Conservation (phyloP, 2,113 vertebrate genomes). For the Orycteropus afer region DNA sequence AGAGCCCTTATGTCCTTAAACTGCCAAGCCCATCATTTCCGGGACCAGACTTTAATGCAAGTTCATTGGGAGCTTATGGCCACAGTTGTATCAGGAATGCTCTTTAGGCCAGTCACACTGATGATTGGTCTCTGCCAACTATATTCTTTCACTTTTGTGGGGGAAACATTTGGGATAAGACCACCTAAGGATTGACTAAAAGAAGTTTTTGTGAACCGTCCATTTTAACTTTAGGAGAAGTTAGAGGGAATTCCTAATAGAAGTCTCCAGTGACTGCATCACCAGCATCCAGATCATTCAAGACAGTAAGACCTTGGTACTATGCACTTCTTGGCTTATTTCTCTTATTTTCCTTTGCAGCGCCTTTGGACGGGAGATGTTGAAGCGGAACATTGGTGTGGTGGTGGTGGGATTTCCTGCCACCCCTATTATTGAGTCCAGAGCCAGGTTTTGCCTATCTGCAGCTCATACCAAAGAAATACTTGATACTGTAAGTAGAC, state of each 20-base stretch:
- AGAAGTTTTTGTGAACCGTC: conserved; percentile 59
- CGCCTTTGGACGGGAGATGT: conserved; percentile 97
- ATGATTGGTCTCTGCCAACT: conserved; percentile 56
- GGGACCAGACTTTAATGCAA: neutral
- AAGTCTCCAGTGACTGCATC: conserved; percentile 7
- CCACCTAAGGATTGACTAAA: conserved; percentile 43
- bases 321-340: neutral
- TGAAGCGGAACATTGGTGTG: conserved; percentile 96
- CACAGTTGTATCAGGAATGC: conserved; percentile 39
- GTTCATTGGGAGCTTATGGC: conserved; percentile 48
- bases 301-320: neutral
- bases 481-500: conserved; percentile 92
- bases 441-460: conserved; percentile 97
- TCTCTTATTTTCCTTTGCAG: conserved; percentile 80
- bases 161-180: conserved; percentile 67
- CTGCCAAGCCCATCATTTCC: neutral
- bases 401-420: conserved; percentile 98
- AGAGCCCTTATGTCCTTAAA: neutral
- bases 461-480: conserved; percentile 96
- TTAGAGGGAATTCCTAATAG: neutral
- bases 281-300: neutral
- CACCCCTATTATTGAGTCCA: conserved; percentile 98
- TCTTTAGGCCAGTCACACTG: conserved; percentile 56
- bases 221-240: conserved; percentile 48
- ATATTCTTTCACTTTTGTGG: conserved; percentile 70